These are phyloP conservation scores for Scopus umbretta DNA, from an alignment of 2,113 vertebrate species.

Conservation along the genomic window DNA sequence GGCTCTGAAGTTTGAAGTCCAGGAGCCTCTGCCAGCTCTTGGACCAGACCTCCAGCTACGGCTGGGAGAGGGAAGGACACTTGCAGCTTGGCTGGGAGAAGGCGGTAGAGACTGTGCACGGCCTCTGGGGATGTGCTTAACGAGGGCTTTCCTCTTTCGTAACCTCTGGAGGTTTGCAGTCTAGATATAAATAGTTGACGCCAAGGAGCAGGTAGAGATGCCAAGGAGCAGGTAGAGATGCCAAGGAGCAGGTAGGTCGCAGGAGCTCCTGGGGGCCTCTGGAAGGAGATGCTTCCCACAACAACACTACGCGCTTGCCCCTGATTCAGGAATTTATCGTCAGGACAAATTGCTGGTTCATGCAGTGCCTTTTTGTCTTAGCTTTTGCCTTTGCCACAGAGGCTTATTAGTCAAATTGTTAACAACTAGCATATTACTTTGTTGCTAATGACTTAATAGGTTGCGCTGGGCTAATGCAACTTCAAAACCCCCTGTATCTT, in stretches of 20 bases:
- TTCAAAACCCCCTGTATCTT: background rate
- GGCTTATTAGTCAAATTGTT: constrained; percentile 39
- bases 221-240: background rate
- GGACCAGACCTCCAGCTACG: background rate
- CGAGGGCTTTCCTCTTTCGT: background rate
- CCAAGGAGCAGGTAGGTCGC: background rate
- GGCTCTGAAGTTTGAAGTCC: background rate
- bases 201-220: background rate
- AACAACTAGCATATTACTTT: constrained; percentile 15
- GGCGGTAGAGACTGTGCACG: background rate
- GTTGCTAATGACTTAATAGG: constrained; percentile 21
- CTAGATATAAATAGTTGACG: background rate
- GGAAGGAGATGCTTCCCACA: background rate
- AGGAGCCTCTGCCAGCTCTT: background rate
- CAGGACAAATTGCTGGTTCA: background rate
- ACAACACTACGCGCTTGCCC: accelerated
- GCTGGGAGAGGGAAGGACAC: too few species aligned
- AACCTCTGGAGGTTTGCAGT: background rate
- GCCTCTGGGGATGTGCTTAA: background rate
- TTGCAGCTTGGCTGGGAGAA: background rate
- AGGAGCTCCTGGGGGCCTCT: background rate
- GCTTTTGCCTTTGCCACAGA: constrained; percentile 30
- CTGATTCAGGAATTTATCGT: background rate
- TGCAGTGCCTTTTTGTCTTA: background rate
- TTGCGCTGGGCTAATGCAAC: background rate